A percentile compares a stretch with the other conserved stretches of the same genome.
Evolutionary conservation across 2,797 vertebrate genomes (phyloP).

Genomic region (Crocodylus rhombifer): DNA sequence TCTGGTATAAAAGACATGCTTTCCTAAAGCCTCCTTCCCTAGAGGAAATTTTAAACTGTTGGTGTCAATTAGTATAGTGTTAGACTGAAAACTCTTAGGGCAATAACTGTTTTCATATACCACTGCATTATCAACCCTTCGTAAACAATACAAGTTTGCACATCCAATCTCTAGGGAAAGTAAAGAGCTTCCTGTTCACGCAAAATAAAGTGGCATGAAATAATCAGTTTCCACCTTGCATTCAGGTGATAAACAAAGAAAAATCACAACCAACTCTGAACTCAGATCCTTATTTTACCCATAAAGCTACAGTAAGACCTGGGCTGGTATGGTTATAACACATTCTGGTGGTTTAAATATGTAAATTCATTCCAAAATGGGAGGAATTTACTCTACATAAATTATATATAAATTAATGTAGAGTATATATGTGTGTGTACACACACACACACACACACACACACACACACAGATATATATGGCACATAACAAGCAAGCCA

Average conservation of each 20-base stretch:
- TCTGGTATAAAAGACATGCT: background rate
- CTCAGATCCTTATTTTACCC: background rate
- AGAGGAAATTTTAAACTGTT: background rate
- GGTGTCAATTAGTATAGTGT: background rate
- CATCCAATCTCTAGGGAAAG: background rate
- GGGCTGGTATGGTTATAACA: background rate
- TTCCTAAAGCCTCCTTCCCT: background rate
- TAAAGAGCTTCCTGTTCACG: conserved; percentile 2
- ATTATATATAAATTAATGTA: background rate
- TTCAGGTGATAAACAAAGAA: background rate
- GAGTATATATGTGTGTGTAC: too few relatives aligned
- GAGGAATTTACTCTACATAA: background rate
- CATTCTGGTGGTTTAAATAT: background rate
- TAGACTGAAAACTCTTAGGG: background rate
- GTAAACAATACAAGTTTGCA: background rate
- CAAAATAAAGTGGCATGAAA: background rate
- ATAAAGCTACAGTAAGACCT: background rate
- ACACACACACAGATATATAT: too few relatives aligned
- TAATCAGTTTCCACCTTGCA: background rate
- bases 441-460: too few relatives aligned
- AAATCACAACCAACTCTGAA: background rate
- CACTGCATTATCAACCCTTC: background rate
- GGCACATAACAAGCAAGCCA: background rate
- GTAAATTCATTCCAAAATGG: background rate
- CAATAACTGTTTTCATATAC: background rate